Conservation (phyloP, 2,113 vertebrate genomes). For the Catharus bicknelli region DNA sequence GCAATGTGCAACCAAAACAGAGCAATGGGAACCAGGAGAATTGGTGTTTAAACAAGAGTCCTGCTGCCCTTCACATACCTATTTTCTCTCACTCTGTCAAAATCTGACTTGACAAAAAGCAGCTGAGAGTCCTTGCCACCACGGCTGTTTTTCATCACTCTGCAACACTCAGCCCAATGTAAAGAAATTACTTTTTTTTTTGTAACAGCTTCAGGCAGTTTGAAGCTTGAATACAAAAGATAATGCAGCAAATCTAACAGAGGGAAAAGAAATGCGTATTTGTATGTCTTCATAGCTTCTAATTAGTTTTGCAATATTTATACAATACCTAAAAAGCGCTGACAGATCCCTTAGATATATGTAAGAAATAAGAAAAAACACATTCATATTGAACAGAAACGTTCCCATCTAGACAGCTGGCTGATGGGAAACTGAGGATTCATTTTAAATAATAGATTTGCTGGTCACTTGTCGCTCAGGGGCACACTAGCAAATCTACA, state of each 20-base stretch:
- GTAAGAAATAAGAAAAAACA: neutral
- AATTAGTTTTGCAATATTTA: constrained; percentile 11
- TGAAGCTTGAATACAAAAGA: neutral
- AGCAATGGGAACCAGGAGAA: neutral
- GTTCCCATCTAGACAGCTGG: neutral
- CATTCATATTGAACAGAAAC: neutral
- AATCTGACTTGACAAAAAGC: constrained; percentile 30
- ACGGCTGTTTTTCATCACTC: neutral
- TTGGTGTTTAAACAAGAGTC: neutral
- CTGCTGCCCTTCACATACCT: neutral
- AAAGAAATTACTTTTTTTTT: neutral
- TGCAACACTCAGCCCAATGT: neutral
- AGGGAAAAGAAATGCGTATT: neutral
- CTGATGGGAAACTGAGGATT: neutral
- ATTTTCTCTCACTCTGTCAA: neutral
- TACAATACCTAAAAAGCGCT: neutral
- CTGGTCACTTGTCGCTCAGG: neutral
- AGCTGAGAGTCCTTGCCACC: constrained; percentile 10
- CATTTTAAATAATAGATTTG: neutral
- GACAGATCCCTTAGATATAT: constrained; percentile 1
- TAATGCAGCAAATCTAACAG: neutral
- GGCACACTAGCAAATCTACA: neutral
- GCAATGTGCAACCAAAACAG: neutral
- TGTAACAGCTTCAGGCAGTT: neutral
- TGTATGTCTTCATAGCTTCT: neutral